Evolutionary conservation across 2,113 vertebrate genomes (phyloP), one percentile per base, ranked within the genome.

Genomic region (Bujurquina vittata): DNA sequence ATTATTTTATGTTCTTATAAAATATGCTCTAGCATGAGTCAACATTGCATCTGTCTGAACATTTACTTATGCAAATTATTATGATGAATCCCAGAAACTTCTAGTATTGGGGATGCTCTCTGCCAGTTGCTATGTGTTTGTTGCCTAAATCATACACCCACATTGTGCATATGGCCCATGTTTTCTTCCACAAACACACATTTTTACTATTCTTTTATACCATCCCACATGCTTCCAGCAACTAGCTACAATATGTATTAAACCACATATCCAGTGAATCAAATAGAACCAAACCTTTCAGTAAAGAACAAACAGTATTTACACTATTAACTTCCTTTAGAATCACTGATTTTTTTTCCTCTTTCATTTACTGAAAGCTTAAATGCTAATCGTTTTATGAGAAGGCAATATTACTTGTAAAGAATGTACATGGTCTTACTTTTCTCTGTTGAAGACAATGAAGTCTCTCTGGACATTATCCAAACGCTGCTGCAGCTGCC

Each of bases 371-470:
- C 31, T 60, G 3, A 65, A 63, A 4, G 3, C n/a, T 22, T 52
- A 20, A 33, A 18, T 35, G 6, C 6, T 23, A 35, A 3, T 46
- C 58, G 17, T 52, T 57, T 61, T 8, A 65, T 31, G 22, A 37
- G 5, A 17, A 78, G 20, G 55, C 15, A 26, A 9, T 55, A 60
- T 37, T 63, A 56, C 15, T 56, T 56, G n/a, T 49, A 14, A 11
- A 56, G 18, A 49, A 73, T 22, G 3, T 14, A 26, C n/a, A 67
- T 29, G 33, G n/a, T 69, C 96, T 96, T 95, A 99, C 98, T 96
- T 99, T 94, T 99, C 98, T 95, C 98, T 96, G 96, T 99, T 99
- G 96, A 99, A 99, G 94, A 99, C 93, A 40, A 99, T 96, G 94
- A 99, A 99, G 87, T 99, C 98, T 87, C 96, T 97, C 82, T 97